A percentile compares a stretch with the other conserved stretches of the same genome.
These are phyloP conservation scores for Synanthedon myopaeformis DNA, from an alignment of 2,888 invertebrate species.

Conservation along the genomic window DNA sequence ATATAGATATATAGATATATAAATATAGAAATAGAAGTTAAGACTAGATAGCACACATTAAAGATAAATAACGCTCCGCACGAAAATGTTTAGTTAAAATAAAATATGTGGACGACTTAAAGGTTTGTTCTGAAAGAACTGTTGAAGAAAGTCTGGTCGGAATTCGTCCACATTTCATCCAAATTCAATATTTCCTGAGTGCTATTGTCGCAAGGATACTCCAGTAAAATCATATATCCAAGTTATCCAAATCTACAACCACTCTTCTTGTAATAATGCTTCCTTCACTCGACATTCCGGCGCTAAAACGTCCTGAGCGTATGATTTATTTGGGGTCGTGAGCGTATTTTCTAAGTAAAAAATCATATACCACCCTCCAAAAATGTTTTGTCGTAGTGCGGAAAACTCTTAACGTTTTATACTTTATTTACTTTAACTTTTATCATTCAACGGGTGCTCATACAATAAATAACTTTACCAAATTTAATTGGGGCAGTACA, in stretches of 20 bases:
- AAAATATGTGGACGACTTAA: too few relatives aligned
- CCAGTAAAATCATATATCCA: background rate
- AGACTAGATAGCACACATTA: too few relatives aligned
- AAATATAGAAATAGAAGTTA: too few relatives aligned
- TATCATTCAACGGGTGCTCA: too few relatives aligned
- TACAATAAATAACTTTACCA: too few relatives aligned
- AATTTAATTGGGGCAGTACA: too few relatives aligned
- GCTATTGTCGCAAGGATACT: background rate
- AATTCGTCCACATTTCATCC: background rate
- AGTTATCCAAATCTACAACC: background rate
- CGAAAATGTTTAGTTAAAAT: too few relatives aligned
- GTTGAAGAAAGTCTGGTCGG: background rate
- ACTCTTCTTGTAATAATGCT: background rate
- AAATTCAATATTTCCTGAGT: background rate
- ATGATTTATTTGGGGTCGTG: constrained; percentile 32
- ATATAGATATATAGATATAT: too few relatives aligned
- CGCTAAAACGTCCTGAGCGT: constrained; percentile 3
- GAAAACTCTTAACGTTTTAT: background rate
- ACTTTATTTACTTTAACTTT: too few relatives aligned
- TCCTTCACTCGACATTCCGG: background rate
- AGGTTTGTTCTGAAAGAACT: background rate
- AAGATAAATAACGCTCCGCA: too few relatives aligned
- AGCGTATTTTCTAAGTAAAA: constrained; percentile 30
- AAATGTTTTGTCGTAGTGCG: background rate
- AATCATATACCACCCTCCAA: constrained; percentile 25